Percentiles rank a stretch among this genome's conserved stretches.
Conservation (phyloP, 2,888 invertebrate species). For the Melinaea menophilus region DNA sequence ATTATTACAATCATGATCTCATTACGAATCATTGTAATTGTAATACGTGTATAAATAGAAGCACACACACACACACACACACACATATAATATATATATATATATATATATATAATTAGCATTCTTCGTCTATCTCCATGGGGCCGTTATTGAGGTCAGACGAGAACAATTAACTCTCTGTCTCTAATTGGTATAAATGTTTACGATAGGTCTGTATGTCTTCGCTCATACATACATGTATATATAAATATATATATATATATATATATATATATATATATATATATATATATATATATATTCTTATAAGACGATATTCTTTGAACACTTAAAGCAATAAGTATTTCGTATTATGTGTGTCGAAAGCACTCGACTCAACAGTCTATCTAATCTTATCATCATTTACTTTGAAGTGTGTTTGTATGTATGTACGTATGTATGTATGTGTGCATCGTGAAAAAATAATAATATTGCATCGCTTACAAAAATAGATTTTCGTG, state of each 20-base stretch:
- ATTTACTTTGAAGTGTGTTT: neutral
- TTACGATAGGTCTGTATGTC: conserved; percentile 3
- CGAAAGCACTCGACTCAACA: conserved; percentile 41
- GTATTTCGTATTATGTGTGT: conserved; percentile 43
- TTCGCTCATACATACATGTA: too few species aligned
- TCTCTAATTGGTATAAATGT: conserved; percentile 17
- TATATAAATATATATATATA: too few species aligned
- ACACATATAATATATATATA: too few species aligned
- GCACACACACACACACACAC: too few species aligned
- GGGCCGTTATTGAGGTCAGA: conserved; percentile 29
- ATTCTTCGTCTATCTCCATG: conserved; percentile 17
- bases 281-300: neutral
- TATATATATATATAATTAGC: conserved; percentile 28
- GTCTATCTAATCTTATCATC: conserved; percentile 41
- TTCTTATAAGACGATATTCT: neutral
- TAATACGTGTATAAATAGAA: too few species aligned
- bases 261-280: neutral
- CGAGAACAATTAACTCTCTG: conserved; percentile 18
- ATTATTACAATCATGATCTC: too few species aligned
- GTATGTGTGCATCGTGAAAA: neutral
- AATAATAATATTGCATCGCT: conserved; percentile 15
- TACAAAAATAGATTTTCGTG: conserved; percentile 14
- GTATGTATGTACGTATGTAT: conserved; percentile 25
- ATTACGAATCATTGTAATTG: too few species aligned
- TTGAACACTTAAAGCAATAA: neutral